Conservation (phyloP, 2,888 invertebrate genomes). For the Leucozona laternaria region DNA sequence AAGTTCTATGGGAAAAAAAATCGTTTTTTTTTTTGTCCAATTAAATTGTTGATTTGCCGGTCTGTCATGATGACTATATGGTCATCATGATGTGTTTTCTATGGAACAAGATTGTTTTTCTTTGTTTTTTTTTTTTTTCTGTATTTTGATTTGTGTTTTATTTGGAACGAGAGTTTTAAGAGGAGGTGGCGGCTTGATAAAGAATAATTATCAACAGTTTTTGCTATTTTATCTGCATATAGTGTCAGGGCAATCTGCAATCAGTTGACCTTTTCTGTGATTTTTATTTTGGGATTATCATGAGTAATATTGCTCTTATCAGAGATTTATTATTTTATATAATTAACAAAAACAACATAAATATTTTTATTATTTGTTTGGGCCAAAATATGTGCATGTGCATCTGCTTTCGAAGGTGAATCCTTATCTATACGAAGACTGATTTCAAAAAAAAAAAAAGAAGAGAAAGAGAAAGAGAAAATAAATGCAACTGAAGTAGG, state of each 20-base stretch:
- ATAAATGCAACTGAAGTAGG: neutral
- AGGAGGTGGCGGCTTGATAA: neutral
- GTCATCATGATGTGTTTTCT: conserved; percentile 4
- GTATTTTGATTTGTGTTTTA: neutral
- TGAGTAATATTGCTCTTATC: conserved; percentile 16
- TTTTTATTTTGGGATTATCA: neutral
- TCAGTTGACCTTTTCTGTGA: conserved; percentile 32
- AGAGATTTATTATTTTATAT: conserved; percentile 9
- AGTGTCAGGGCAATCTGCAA: conserved; percentile 34
- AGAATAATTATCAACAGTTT: conserved; percentile 13
- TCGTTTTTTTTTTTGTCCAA: neutral
- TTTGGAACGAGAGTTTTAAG: neutral
- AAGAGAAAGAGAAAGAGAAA: neutral
- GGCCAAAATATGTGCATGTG: neutral
- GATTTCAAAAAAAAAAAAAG: neutral
- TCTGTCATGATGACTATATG: neutral
- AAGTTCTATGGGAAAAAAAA: neutral
- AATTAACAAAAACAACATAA: neutral
- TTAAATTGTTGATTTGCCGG: conserved; percentile 24
- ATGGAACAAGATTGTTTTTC: conserved; percentile 14
- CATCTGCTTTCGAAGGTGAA: neutral
- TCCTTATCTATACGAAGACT: conserved; percentile 43
- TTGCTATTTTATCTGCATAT: conserved; percentile 24
- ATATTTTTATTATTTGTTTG: neutral
- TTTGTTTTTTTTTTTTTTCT: neutral